Conservation (phyloP, 2,113 vertebrate genomes). For the Balaeniceps rex region DNA sequence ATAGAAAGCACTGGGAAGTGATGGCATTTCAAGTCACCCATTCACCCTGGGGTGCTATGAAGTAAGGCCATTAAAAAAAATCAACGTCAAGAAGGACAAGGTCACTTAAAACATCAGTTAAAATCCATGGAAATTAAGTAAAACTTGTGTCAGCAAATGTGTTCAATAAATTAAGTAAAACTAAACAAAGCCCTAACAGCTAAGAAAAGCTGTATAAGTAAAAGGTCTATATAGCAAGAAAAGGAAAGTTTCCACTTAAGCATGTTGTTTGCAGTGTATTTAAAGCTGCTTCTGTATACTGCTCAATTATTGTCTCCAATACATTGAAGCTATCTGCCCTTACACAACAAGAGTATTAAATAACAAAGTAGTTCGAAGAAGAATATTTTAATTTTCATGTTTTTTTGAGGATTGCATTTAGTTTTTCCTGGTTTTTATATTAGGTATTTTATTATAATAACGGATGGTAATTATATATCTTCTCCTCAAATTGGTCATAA, state of each 20-base stretch:
- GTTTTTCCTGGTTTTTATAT: background rate
- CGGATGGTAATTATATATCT: background rate
- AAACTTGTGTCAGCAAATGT: background rate
- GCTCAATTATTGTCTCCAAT: background rate
- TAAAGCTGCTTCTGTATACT: background rate
- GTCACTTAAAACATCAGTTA: background rate
- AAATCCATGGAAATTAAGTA: background rate
- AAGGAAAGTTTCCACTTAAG: background rate
- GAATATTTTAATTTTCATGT: background rate
- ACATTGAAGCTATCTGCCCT: background rate
- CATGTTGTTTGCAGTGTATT: background rate
- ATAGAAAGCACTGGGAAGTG: background rate
- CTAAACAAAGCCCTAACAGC: background rate
- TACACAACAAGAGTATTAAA: background rate
- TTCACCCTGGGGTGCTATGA: background rate
- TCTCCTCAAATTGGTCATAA: constrained; percentile 25
- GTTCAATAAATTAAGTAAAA: background rate
- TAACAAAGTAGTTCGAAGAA: background rate
- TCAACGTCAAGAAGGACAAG: background rate
- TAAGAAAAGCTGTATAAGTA: background rate
- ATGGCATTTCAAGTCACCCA: background rate
- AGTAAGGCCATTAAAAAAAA: background rate
- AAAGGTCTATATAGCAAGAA: background rate
- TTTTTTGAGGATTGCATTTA: background rate
- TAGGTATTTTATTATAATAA: constrained; percentile 3